Conservation (phyloP, 1,140 invertebrate species). For the Bradynema listronoti region DNA sequence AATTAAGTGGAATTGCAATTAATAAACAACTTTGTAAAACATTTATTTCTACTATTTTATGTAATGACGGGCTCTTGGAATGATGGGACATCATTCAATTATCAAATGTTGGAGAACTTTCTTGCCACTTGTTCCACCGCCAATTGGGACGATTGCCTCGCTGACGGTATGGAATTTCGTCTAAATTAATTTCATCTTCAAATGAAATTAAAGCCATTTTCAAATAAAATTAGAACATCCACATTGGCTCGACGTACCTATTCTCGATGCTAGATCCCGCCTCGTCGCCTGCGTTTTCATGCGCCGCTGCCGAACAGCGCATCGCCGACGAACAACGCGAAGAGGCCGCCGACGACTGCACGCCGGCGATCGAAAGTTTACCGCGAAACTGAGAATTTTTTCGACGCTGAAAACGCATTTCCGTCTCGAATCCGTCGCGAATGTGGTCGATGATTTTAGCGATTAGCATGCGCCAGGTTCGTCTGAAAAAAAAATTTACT, state of each 20-base stretch:
- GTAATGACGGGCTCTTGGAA: no score
- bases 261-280: neutral
- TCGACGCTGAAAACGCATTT: constrained; percentile 23
- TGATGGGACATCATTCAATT: no score
- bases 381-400: neutral
- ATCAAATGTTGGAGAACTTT: constrained; percentile 11
- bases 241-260: neutral
- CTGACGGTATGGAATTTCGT: constrained; percentile 18
- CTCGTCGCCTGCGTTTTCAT: neutral
- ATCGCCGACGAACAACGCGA: neutral
- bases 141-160: constrained; percentile 7
- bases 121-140: constrained; percentile 6
- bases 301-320: neutral
- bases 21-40: no score
- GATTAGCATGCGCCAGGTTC: constrained; percentile 25
- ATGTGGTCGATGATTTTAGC: constrained; percentile 28
- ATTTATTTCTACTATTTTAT: no score
- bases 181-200: constrained; percentile 8
- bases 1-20: no score
- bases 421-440: constrained; percentile 29
- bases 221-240: neutral
- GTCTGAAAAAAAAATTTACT: constrained; percentile 16
- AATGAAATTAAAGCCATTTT: neutral
- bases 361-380: no score
- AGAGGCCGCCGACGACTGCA: no score